A percentile compares a stretch with the other conserved stretches of the same genome.
These are phyloP conservation scores for Crepidodera aurea DNA, from an alignment of 2,888 invertebrate genomes.

Conservation along the genomic window DNA sequence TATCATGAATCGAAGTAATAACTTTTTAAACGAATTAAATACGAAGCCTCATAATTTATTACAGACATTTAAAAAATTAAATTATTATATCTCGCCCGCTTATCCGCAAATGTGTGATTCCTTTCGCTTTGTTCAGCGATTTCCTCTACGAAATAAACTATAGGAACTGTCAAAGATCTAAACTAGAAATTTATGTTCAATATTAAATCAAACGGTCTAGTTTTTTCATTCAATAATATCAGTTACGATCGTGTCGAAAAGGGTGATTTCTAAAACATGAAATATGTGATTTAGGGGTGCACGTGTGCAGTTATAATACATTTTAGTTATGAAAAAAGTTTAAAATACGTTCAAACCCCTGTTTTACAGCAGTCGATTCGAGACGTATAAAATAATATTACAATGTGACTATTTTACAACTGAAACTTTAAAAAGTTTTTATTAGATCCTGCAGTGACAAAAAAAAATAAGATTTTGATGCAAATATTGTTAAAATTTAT, in stretches of 20 bases:
- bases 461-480: not conserved
- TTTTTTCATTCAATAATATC: slow-evolving; percentile 42
- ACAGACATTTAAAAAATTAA: slow-evolving; percentile 7
- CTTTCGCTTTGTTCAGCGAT: slow-evolving; percentile 15
- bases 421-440: not conserved
- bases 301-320: slow-evolving; percentile 31
- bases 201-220: slow-evolving; percentile 34
- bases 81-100: slow-evolving; percentile 14
- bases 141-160: slow-evolving; percentile 4
- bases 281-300: slow-evolving; percentile 39
- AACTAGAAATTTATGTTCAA: slow-evolving; percentile 38
- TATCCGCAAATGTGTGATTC: slow-evolving; percentile 14
- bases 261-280: slow-evolving; percentile 43
- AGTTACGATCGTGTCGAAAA: slow-evolving; percentile 40
- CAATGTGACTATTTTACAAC: not conserved
- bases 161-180: slow-evolving; percentile 32
- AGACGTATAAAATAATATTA: not conserved
- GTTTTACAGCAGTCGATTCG: slow-evolving; percentile 13
- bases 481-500: too few species aligned
- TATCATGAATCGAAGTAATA: too few species aligned
- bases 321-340: slow-evolving; percentile 32
- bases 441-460: not conserved
- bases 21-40: too few species aligned
- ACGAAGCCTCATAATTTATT: slow-evolving; percentile 7
- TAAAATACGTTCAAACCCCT: slow-evolving; percentile 29